Conservation (phyloP, 2,888 invertebrate species). For the Drosophila affinis region DNA sequence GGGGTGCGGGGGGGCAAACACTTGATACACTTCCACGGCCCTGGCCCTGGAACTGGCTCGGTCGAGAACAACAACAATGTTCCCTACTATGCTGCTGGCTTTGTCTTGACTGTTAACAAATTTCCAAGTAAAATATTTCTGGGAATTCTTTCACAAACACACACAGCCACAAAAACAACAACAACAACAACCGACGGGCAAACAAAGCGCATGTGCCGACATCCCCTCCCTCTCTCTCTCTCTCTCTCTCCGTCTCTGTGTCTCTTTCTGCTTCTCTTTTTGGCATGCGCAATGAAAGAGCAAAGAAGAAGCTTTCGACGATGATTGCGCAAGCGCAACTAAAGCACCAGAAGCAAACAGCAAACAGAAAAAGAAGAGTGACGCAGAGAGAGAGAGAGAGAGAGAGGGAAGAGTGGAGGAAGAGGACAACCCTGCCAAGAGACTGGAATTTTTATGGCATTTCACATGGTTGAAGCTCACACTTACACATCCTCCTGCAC, state of each 20-base stretch:
- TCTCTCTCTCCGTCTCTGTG: not conserved
- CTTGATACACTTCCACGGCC: conserved; percentile 68
- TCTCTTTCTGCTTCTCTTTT: conserved; percentile 43
- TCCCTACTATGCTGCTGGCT: conserved; percentile 29
- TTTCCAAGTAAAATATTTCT: conserved; percentile 74
- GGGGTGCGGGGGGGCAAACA: conserved; percentile 54
- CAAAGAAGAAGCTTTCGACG: conserved; percentile 56
- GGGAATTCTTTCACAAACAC: conserved; percentile 54
- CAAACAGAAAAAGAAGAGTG: conserved; percentile 4
- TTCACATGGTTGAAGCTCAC: conserved; percentile 58
- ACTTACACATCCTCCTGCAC: conserved; percentile 44
- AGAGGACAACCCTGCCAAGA: conserved; percentile 8
- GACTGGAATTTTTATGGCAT: conserved; percentile 73
- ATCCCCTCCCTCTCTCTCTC: conserved; percentile 10
- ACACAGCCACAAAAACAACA: conserved; percentile 42
- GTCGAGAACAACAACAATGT: conserved; percentile 26
- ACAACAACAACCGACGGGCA: conserved; percentile 28
- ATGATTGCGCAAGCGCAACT: conserved; percentile 71
- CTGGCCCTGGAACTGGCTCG: conserved; percentile 4
- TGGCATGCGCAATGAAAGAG: conserved; percentile 70
- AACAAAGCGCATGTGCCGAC: conserved; percentile 52
- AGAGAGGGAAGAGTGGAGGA: not conserved
- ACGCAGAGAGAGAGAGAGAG: not conserved
- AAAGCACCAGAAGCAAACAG: not conserved
- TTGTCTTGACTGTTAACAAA: conserved; percentile 71